Percentiles rank a stretch among this genome's conserved stretches.
Conservation (phyloP, 1,140 invertebrate genomes). For the Colletes latitarsis region DNA sequence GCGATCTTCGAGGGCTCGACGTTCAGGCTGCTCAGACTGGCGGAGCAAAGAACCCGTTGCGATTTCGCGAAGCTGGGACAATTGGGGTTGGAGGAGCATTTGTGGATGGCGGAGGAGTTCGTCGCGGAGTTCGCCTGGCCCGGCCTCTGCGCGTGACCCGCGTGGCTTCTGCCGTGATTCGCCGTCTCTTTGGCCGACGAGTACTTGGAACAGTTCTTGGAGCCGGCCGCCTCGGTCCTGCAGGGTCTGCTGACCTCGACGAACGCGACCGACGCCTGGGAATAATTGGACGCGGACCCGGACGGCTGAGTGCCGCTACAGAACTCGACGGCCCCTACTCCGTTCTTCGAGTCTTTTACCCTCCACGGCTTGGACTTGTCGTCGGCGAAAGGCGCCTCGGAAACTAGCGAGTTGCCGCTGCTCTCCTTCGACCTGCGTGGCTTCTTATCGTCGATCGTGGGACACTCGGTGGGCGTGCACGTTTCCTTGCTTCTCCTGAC, state of each 20-base stretch:
- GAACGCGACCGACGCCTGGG: constrained; percentile 35
- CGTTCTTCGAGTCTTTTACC: constrained; percentile 1
- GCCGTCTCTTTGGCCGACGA: constrained; percentile 25
- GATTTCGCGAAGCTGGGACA: constrained; percentile 51
- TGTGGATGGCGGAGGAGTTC: constrained; percentile 50
- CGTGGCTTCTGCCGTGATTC: constrained; percentile 23
- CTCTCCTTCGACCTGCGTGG: constrained; percentile 5
- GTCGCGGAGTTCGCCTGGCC: constrained; percentile 9
- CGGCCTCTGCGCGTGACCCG: not conserved
- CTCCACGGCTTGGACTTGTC: not conserved
- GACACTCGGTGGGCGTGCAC: constrained; percentile 4
- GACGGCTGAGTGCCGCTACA: constrained; percentile 29
- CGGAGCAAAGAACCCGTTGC: constrained; percentile 33
- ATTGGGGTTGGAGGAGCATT: constrained; percentile 67
- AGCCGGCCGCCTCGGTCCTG: constrained; percentile 55
- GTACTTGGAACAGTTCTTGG: constrained; percentile 40
- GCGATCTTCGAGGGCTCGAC: constrained; percentile 18
- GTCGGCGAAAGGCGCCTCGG: not conserved
- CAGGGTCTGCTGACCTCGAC: constrained; percentile 55
- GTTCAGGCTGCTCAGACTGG: constrained; percentile 30
- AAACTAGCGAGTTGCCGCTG: not conserved
- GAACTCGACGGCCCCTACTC: not conserved
- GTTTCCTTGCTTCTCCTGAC: not conserved
- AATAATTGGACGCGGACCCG: constrained; percentile 7
- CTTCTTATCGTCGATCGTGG: constrained; percentile 7